phyloP scores from a whole-genome alignment of 2,888 invertebrate genomes.

The Nudaria mundana region DNA sequence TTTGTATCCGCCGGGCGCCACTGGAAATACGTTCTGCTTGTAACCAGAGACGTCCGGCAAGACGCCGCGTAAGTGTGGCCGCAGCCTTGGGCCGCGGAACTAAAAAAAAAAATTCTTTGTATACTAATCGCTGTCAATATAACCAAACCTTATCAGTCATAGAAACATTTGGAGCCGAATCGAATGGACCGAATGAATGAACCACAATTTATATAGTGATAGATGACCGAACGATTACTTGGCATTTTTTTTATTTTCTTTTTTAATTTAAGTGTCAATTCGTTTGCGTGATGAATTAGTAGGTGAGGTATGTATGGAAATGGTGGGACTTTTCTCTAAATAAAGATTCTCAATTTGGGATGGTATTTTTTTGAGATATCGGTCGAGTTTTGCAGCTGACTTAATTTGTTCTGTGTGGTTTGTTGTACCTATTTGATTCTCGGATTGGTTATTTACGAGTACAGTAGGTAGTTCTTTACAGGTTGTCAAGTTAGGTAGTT shows the following conservation, averaged over 20 bases:
- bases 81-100: too few species aligned
- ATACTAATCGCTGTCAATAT: not conserved
- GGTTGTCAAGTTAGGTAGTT: too few species aligned
- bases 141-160: not conserved
- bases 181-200: not conserved
- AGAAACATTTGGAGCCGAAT: not conserved
- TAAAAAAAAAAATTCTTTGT: too few species aligned
- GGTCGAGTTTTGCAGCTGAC: too few species aligned
- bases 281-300: not conserved
- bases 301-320: not conserved
- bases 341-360: not conserved
- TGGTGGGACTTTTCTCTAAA: not conserved
- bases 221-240: not conserved
- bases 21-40: too few species aligned
- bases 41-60: too few species aligned
- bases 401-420: too few species aligned
- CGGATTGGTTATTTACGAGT: too few species aligned
- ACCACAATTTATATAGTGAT: not conserved
- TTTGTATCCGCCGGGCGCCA: too few species aligned
- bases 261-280: not conserved
- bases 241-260: not conserved
- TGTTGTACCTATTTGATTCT: too few species aligned
- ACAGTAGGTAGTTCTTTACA: too few species aligned
- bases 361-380: not conserved
- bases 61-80: too few species aligned